phyloP scores from a whole-genome alignment of 2,113 vertebrate genomes.

The Porphyrio hochstetteri region DNA sequence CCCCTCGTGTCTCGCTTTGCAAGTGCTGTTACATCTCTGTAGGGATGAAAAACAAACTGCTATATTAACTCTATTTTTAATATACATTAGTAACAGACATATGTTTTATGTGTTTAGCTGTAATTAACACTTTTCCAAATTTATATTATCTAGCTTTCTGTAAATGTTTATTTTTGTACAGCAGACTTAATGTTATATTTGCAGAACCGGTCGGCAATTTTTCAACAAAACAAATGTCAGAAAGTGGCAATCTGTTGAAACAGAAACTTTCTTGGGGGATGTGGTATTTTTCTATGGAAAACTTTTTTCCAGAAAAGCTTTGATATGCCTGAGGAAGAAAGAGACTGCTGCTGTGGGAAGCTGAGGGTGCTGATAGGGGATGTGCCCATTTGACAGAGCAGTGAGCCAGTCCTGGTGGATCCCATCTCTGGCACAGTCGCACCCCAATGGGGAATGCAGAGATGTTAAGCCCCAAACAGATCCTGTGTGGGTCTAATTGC shows the following conservation, averaged over 20 bases:
- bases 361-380: rapidly evolving
- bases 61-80: constrained; percentile 22
- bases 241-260: background rate
- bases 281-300: background rate
- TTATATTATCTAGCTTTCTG: background rate
- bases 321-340: background rate
- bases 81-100: background rate
- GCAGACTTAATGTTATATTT: background rate
- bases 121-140: constrained; percentile 6
- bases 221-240: background rate
- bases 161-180: constrained; percentile 11
- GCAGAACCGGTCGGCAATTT: background rate
- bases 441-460: background rate
- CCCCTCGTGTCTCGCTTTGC: background rate
- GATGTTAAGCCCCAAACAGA: background rate
- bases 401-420: background rate
- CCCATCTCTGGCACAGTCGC: background rate
- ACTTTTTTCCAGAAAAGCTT: background rate
- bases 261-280: background rate
- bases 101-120: constrained; percentile 19
- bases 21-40: background rate
- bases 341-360: background rate
- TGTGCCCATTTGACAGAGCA: background rate
- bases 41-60: background rate
- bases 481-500: background rate